Base-by-base conservation (phyloP, 1,140 invertebrate species). In the Nomia melanderi region DNA sequence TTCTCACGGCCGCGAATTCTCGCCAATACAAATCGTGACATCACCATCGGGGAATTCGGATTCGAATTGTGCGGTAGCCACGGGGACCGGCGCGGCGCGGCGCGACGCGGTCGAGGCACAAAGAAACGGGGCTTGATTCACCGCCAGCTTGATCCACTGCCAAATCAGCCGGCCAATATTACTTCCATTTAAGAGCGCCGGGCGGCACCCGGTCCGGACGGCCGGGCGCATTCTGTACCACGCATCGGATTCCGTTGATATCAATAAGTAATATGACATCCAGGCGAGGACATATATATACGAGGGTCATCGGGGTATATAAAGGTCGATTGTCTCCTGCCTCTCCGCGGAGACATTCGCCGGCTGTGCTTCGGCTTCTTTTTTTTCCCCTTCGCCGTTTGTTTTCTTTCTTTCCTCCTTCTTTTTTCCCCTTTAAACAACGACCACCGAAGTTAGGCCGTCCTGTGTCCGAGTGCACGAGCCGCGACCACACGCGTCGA, bases 261-360 rank as follows among this genome's bases (percentile, higher is more conserved):
- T 85, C 82, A 84, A 84, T 84, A 85, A 85, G 83, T 84, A 78
- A 85, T 85, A 84, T 85, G 83, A 85, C 83, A 81, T 84, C 82
- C 71, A 85, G 79, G 47, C 75, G 78, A 83, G 82, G 83, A 84
- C 83, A 47, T 70, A 25, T 41, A 44, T 57, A 60, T 25, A 27
- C 20, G 23, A 7, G 44, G 71, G 64, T 75, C 75, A 47, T 25
- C 47, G n/a, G 54, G 50, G 31, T 12, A 2, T 23, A 39, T 63
- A 76, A 47, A 79, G 78, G 69, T 83, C 78, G 81, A 77, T 81
- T 70, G 74, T 83, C 47, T 17, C 25, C 17, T 5, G 41, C 20
- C n/a, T 20, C 20, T 50, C 7, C 47, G 6, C 14, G 41, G 14
- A 44, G 41, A 44, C 41, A 17, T 44, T 44, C 41, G 14, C 41